Evolutionary conservation across 2,888 invertebrate species (phyloP).

Genomic region (Xestia rhomboidea): DNA sequence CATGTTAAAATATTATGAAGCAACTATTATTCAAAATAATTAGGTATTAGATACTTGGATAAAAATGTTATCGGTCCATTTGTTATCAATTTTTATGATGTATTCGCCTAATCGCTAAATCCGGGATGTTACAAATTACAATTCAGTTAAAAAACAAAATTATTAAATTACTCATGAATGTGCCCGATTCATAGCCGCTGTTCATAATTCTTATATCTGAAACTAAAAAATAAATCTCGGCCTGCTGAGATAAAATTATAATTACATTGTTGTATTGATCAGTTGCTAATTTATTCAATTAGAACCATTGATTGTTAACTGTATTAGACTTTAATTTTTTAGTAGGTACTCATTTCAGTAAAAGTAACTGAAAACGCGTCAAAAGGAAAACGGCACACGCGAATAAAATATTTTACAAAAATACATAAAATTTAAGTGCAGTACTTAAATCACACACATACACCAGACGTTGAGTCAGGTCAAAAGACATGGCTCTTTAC

Average conservation of each 20-base stretch:
- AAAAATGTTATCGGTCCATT: not conserved
- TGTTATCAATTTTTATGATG: slow-evolving; percentile 1
- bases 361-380: not conserved
- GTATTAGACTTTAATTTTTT: not conserved
- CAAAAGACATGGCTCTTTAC: slow-evolving; percentile 40
- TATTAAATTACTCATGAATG: not conserved
- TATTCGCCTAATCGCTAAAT: not conserved
- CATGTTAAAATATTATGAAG: not conserved
- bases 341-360: not conserved
- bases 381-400: not conserved
- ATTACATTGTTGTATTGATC: not conserved
- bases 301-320: not conserved
- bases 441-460: not conserved
- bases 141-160: not conserved
- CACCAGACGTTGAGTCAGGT: slow-evolving; percentile 25
- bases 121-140: not conserved
- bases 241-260: not conserved
- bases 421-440: not conserved
- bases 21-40: not conserved
- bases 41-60: not conserved
- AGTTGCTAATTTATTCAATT: not conserved
- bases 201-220: not conserved
- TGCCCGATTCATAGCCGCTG: not conserved
- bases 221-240: not conserved
- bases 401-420: not conserved